Evolutionary conservation across 2,888 invertebrate species (phyloP), one percentile per base, ranked within the genome.

Genomic region (Temnothorax ravouxi): DNA sequence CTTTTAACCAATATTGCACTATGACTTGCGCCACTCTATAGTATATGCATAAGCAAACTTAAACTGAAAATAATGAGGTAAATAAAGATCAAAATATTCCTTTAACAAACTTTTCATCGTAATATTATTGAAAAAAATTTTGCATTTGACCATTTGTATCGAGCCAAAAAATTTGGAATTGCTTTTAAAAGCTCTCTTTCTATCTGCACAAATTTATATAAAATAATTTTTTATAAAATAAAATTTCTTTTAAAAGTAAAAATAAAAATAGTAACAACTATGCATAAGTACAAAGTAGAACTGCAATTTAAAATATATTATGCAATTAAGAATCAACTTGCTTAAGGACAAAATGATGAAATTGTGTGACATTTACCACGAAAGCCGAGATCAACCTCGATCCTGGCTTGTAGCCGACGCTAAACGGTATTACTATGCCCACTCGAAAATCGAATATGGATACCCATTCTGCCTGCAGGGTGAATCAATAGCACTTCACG

Each of bases 401-500:
- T 54, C 25, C 44, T 13, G 13, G 47, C 21, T 84, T 81, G n/a
- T 61, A 71, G 66, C 71, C 80, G 85, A 83, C 86, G 74, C 83
- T 84, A 88, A 88, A 84, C 85, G 88, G 82, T 80, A 83, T 75
- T 84, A 83, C 84, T 84, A 87, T 88, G 86, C 85, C 86, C 86
- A 85, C 88, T 89, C 89, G 88, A 92, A 92, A 92, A 92, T 92
- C 92, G 92, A 92, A 92, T 92, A 91, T 91, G 90, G 89, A 91
- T 89, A 91, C 86, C 91, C 86, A 90, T 92, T 87, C 90, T 89
- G 90, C 85, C 89, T 89, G 89, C 89, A 86, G 87, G 88, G 86
- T 87, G 91, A 93, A 93, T 93, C 93, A 92, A 93, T 93, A 93
- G 89, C 88, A 92, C 91, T 92, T 92, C 90, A 89, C 91, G 91